phyloP scores from a whole-genome alignment of 2,797 vertebrate genomes.

The Chromobotia macracanthus region DNA sequence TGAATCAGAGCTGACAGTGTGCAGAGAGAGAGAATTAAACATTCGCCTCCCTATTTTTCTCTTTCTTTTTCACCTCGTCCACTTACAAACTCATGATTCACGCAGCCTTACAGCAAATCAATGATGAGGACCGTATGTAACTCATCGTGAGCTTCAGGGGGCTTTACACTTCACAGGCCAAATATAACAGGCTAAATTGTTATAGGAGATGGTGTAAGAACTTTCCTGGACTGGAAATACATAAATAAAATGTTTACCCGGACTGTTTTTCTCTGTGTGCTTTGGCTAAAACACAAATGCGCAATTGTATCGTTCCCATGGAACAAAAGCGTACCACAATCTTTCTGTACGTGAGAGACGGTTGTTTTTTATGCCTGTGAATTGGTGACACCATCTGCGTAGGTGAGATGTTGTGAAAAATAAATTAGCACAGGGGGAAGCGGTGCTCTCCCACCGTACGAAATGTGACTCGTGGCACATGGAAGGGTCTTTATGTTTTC shows the following conservation, averaged over 20 bases:
- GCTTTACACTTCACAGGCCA: constrained; percentile 57
- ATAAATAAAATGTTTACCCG: constrained; percentile 47
- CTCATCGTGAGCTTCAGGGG: constrained; percentile 36
- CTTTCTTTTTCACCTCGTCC: constrained; percentile 18
- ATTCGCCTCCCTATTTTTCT: constrained; percentile 7
- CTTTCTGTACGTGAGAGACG: not conserved
- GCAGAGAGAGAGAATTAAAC: constrained; percentile 46
- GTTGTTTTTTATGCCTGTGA: not conserved
- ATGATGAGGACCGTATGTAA: constrained; percentile 43
- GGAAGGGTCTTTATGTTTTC: not conserved
- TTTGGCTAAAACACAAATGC: not conserved
- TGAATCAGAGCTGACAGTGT: constrained; percentile 34
- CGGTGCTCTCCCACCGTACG: not conserved
- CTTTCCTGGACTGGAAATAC: constrained; percentile 41
- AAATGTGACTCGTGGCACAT: not conserved
- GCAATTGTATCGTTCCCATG: constrained; percentile 4
- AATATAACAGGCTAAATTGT: constrained; percentile 52
- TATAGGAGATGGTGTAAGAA: constrained; percentile 39
- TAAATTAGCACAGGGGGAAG: constrained; percentile 1
- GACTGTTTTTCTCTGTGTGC: constrained; percentile 29
- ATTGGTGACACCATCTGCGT: constrained; percentile 29
- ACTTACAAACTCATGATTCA: constrained; percentile 47
- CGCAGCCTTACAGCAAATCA: constrained; percentile 49
- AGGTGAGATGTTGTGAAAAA: constrained; percentile 27
- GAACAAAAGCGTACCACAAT: constrained; percentile 1